Base-by-base conservation (phyloP, 2,888 invertebrate genomes). In the Gari tellinella region DNA sequence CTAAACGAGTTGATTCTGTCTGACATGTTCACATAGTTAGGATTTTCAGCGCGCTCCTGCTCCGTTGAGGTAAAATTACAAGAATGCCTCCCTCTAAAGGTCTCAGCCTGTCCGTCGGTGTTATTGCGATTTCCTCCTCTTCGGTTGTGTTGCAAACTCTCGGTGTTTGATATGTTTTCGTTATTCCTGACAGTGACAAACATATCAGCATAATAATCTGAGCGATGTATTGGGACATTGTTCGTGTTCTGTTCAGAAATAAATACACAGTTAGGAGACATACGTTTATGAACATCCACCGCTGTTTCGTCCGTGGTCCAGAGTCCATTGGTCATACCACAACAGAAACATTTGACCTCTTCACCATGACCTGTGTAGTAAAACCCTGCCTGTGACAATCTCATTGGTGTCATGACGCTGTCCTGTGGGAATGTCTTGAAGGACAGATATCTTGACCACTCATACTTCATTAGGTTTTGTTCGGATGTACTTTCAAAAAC, bases 281-380 rank as follows among this genome's bases (percentile, higher is more conserved):
- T 5, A 3, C 40, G 43, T 51, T 40, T 57, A 25, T 65, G 65
- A 40, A 57, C 51, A 10, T 1, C 2, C 15, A 15, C 26, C 1
- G 65, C 51, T 7, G 17, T 41, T 31, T 58, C 65, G 26, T 31
- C 57, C 4, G n/a, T 12, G 19, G 57, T 25, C 65, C 65, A 65
- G 52, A 51, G 17, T 0, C 49, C 37, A 17, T 57, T 12, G 21
- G 23, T 43, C n/a, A 49, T 8, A n/a, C 49, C 49, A 58, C 65
- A 65, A 4, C 21, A 49, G 46, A 65, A 65, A 37, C 65, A 65
- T 10, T 15, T 26, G 1, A 58, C 65, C 14, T n/a, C 31, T 12
- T 65, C 65, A 19, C 17, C 56, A 10, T 1, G 2, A 0, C 58
- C 65, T 31, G 17, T 51, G n/a, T 48, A 64, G 23, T 55, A 56